Evolutionary conservation across 2,113 vertebrate species (phyloP).

Genomic region (Bufo gargarizans): DNA sequence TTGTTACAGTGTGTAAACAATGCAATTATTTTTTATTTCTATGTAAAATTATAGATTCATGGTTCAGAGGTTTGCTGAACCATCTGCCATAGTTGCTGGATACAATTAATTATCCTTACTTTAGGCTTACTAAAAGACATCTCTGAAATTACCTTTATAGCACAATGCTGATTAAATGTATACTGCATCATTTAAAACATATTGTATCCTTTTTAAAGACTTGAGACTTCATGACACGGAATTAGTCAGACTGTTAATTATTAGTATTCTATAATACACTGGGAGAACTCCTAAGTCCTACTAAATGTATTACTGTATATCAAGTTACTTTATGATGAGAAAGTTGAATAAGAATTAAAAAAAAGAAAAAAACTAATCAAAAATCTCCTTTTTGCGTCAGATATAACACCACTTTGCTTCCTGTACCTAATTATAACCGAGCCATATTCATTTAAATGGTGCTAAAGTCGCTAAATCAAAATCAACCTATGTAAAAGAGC

Average conservation of each 20-base stretch:
- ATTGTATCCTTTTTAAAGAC: background rate
- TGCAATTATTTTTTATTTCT: constrained; percentile 34
- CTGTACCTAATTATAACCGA: no score
- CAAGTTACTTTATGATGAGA: no score
- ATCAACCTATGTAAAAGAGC: no score
- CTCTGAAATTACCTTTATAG: background rate
- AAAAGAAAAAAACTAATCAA: no score
- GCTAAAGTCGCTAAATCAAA: no score
- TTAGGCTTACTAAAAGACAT: constrained; percentile 11
- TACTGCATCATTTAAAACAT: background rate
- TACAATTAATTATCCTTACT: constrained; percentile 34
- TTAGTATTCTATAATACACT: background rate
- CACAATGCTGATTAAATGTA: constrained; percentile 20
- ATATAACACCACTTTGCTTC: no score
- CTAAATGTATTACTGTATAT: background rate
- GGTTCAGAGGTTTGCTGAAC: constrained; percentile 33
- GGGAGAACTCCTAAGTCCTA: background rate
- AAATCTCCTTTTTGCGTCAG: no score
- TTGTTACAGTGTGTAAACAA: constrained; percentile 26
- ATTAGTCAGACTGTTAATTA: background rate
- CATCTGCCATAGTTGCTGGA: constrained; percentile 14
- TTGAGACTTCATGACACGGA: background rate
- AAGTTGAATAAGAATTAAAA: no score
- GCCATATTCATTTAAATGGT: no score
- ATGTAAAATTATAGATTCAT: constrained; percentile 28